Percentiles rank a stretch among this genome's conserved stretches.
These are phyloP conservation scores for Crocidura indochinensis DNA, from an alignment of 2,797 vertebrate genomes.

Conservation along the genomic window DNA sequence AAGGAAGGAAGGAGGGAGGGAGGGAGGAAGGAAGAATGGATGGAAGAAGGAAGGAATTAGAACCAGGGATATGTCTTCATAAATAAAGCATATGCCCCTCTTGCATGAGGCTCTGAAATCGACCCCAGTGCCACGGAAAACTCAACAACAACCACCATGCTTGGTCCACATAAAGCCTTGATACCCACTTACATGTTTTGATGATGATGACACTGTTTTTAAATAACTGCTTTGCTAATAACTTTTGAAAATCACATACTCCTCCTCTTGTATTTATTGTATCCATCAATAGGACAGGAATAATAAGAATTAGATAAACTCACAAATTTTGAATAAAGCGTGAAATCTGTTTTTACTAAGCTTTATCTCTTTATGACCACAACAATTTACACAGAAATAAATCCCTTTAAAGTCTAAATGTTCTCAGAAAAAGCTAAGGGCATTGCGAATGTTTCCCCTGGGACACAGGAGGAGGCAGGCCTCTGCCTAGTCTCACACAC, in stretches of 20 bases:
- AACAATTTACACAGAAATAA: neutral
- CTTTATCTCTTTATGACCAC: neutral
- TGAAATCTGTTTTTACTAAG: neutral
- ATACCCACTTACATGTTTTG: no score
- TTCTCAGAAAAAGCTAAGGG: neutral
- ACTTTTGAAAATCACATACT: neutral
- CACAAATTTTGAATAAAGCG: neutral
- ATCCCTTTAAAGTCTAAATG: neutral
- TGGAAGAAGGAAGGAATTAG: no score
- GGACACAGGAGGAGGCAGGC: rapidly evolving
- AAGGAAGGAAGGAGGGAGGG: no score
- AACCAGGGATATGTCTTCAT: no score
- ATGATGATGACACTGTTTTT: no score
- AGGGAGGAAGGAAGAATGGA: no score
- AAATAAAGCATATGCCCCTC: no score
- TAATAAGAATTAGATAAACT: neutral
- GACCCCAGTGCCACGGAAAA: no score
- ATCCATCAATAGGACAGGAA: neutral
- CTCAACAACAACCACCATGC: no score
- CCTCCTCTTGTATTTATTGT: neutral
- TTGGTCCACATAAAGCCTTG: no score
- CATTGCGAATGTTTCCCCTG: neutral
- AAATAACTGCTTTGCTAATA: neutral
- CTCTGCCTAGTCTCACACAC: neutral
- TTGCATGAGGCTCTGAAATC: no score